Conservation (phyloP, 1,140 invertebrate genomes). For the Drosophila pachea region DNA sequence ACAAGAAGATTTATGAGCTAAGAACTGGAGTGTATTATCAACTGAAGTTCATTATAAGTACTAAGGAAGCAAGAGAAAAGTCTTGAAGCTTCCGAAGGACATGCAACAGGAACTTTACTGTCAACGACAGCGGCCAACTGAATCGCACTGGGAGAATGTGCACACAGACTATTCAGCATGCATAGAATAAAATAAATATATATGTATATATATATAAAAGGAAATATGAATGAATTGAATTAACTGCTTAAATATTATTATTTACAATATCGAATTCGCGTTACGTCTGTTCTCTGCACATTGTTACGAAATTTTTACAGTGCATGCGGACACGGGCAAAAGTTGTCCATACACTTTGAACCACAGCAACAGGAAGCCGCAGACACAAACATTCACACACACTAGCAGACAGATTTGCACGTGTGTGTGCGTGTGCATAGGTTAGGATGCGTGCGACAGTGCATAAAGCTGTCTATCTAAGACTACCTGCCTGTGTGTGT, state of each 20-base stretch:
- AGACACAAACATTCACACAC: constrained; percentile 22
- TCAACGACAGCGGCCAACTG: constrained; percentile 30
- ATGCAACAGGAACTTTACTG: constrained; percentile 48
- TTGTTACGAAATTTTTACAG: constrained; percentile 8
- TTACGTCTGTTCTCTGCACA: background rate
- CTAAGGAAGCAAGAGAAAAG: constrained; percentile 26
- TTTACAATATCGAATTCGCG: background rate
- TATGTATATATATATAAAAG: no score
- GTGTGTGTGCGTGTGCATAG: constrained; percentile 1
- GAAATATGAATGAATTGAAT: no score
- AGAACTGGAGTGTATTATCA: constrained; percentile 21
- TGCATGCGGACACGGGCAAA: constrained; percentile 33
- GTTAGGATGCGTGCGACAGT: constrained; percentile 27
- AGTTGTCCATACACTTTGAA: constrained; percentile 35
- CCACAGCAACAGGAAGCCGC: constrained; percentile 61
- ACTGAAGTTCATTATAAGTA: constrained; percentile 65
- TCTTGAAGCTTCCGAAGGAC: constrained; percentile 16
- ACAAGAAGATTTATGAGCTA: constrained; percentile 35
- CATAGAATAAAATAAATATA: background rate
- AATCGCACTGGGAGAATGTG: constrained; percentile 8
- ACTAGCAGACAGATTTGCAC: constrained; percentile 2
- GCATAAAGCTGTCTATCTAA: constrained; percentile 54
- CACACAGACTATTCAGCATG: background rate
- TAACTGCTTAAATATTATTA: background rate
- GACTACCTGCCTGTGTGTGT: constrained; percentile 12